phyloP scores from a whole-genome alignment of 2,113 vertebrate genomes.

The Mobula hypostoma region DNA sequence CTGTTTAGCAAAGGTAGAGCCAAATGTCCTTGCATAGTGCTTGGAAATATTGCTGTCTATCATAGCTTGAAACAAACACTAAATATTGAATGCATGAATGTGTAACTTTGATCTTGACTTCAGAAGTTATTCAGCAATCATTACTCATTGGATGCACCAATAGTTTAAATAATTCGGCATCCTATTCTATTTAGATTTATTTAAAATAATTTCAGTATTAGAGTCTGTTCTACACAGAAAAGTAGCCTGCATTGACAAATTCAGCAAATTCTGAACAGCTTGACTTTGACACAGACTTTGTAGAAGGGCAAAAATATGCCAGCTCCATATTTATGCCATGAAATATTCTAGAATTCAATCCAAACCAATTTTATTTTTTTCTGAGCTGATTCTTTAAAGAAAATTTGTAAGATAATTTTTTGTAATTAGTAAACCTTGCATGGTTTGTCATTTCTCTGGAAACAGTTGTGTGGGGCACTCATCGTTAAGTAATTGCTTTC shows the following conservation, averaged over 20 bases:
- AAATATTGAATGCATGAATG: neutral
- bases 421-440: neutral
- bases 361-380: neutral
- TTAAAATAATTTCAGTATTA: neutral
- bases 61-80: neutral
- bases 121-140: too few relatives aligned
- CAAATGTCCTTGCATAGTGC: neutral
- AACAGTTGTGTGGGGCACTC: neutral
- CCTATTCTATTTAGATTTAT: neutral
- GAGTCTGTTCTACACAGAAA: neutral
- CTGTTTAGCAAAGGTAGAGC: neutral
- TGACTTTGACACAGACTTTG: neutral
- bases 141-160: neutral
- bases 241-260: neutral
- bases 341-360: neutral
- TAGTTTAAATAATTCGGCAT: neutral
- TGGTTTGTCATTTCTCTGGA: neutral
- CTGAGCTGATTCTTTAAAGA: neutral
- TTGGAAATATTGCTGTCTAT: neutral
- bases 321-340: neutral
- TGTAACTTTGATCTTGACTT: too few relatives aligned
- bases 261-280: neutral
- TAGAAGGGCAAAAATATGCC: neutral
- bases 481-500: neutral
- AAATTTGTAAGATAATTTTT: neutral